Conservation (phyloP, 2,797 vertebrate species). For the Acestrorhynchus altus region DNA sequence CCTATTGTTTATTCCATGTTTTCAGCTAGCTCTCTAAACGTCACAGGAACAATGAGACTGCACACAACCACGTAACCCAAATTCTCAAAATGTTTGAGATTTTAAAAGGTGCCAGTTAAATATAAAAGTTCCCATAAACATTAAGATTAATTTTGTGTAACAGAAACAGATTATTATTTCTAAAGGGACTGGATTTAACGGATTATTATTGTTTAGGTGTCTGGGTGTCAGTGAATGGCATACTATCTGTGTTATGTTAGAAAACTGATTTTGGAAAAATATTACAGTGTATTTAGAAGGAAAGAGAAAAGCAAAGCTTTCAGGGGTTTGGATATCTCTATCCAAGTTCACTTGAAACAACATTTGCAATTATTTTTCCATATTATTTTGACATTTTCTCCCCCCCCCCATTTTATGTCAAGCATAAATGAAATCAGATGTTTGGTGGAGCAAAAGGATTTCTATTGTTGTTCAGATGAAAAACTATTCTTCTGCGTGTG, state of each 20-base stretch:
- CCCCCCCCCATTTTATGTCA: background rate
- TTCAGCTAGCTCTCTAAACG: too few species aligned
- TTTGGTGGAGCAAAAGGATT: background rate
- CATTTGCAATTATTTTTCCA: constrained; percentile 19
- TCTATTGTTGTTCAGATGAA: constrained; percentile 20
- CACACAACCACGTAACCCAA: background rate
- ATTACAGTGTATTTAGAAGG: background rate
- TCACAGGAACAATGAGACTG: background rate
- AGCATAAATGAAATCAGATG: constrained; percentile 32
- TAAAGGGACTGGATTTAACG: background rate
- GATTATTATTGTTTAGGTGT: background rate
- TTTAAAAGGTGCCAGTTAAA: background rate
- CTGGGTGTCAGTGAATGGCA: background rate
- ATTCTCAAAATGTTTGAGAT: constrained; percentile 13
- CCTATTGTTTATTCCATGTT: too few species aligned
- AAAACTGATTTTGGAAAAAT: background rate
- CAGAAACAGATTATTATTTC: background rate
- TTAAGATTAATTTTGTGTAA: background rate
- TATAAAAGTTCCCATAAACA: background rate
- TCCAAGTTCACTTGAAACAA: constrained; percentile 21
- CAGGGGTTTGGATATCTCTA: constrained; percentile 22
- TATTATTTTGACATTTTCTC: constrained; percentile 29
- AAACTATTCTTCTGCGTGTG: constrained; percentile 7
- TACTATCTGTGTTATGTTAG: background rate
- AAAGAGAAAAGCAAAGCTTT: background rate